Percentiles rank a stretch among this genome's conserved stretches.
These are phyloP conservation scores for Elephantulus edwardii DNA, from an alignment of 2,113 vertebrate genomes.

Conservation along the genomic window DNA sequence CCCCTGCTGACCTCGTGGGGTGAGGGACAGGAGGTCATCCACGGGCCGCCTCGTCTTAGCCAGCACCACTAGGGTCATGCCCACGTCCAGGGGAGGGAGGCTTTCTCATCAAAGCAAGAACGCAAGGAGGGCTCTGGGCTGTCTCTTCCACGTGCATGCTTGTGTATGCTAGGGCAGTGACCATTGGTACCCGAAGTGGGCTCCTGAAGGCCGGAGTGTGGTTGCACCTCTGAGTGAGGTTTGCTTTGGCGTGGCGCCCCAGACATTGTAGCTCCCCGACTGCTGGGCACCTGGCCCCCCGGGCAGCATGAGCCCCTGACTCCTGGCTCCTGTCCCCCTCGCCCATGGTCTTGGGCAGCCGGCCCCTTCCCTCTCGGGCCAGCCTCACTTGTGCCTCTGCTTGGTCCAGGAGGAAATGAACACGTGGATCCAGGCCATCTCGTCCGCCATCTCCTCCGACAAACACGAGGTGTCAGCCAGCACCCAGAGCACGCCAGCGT, in stretches of 20 bases:
- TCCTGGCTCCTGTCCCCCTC: too few relatives aligned
- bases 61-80: too few relatives aligned
- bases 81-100: too few relatives aligned
- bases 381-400: neutral
- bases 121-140: neutral
- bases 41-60: too few relatives aligned
- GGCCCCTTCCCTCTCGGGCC: fast-evolving
- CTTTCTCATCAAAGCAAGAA: too few relatives aligned
- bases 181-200: neutral
- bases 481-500: slow-evolving; percentile 92
- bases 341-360: too few relatives aligned
- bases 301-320: fast-evolving
- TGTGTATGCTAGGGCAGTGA: neutral
- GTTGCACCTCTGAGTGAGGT: neutral
- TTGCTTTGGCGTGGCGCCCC: neutral
- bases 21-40: too few relatives aligned
- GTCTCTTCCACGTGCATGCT: neutral
- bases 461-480: slow-evolving; percentile 89
- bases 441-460: slow-evolving; percentile 88
- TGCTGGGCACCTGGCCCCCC: neutral
- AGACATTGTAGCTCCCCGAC: neutral
- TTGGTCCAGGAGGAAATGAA: slow-evolving; percentile 96
- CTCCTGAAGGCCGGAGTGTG: neutral
- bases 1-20: too few relatives aligned
- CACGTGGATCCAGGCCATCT: slow-evolving; percentile 97